Evolutionary conservation across 2,113 vertebrate species (phyloP).

Genomic region (Hydrochoerus hydrochaeris): DNA sequence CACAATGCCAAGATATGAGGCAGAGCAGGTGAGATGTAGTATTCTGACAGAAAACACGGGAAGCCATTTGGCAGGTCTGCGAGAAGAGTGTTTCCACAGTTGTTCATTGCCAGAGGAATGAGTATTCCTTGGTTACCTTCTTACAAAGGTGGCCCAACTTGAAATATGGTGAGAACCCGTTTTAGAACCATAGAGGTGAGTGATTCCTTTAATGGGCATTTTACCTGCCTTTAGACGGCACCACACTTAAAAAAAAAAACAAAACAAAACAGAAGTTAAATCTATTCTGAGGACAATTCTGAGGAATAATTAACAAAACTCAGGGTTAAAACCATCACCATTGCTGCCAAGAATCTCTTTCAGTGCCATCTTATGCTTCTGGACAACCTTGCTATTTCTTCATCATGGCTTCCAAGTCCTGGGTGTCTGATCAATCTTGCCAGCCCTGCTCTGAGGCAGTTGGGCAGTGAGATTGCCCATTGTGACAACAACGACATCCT

Average conservation of each 20-base stretch:
- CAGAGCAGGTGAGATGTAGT: neutral
- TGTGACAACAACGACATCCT: conserved; percentile 39
- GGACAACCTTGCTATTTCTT: neutral
- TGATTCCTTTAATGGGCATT: neutral
- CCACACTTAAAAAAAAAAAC: neutral
- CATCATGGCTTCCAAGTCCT: neutral
- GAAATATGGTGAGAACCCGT: neutral
- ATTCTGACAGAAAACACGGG: conserved; percentile 41
- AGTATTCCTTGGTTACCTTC: neutral
- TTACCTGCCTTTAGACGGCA: neutral
- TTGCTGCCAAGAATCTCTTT: neutral
- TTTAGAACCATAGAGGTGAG: neutral
- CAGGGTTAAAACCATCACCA: neutral
- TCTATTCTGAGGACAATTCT: neutral
- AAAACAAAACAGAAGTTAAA: no score
- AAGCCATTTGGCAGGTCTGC: neutral
- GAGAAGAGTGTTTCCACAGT: neutral
- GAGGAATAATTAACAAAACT: neutral
- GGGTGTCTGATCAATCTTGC: neutral
- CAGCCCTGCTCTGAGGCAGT: neutral
- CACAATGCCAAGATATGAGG: neutral
- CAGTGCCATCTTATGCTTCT: neutral
- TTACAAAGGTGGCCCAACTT: neutral
- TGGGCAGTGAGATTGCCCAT: neutral
- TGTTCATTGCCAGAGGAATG: neutral